Evolutionary conservation across 2,888 invertebrate genomes (phyloP), one percentile per base, ranked within the genome.

Genomic region (Ypsolopha scabrella): DNA sequence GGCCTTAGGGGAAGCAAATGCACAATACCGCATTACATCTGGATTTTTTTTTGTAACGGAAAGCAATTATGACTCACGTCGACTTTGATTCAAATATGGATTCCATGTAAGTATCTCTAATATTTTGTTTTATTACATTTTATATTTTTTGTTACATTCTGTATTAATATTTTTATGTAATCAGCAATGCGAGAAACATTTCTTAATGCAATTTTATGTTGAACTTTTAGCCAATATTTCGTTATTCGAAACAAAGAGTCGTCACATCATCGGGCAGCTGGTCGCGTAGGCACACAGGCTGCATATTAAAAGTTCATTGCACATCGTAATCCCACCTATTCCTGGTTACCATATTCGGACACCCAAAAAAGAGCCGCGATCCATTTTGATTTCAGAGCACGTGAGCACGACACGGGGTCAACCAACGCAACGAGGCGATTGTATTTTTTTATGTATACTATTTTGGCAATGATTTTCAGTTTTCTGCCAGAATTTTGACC

Each of bases 401-500:
- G 53, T 47, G 48, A n/a, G 10, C 11, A 24, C 36, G 34, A 10
- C 38, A 38, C 24, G 43, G 9, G 43, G 43, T 46, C 46, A 51
- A 47, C 14, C 48, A 41, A 51, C 46, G 51, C 48, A 10, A 33
- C 41, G 41, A 38, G n/a, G 33, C 38, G 14, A n/a, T 34, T 11
- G 13, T 13, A 34, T 6, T 34, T 43, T 39, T 49, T 44, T 9
- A 49, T 43, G 37, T 53, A 52, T 48, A 48, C 52, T 14, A 46
- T 38, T 43, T 13, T 3, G 35, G 7, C 49, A 14, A 43, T 7
- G 48, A 37, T 68, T 68, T 68, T 67, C 62, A 61, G 68, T 70
- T 78, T 71, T 73, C 68, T 71, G 72, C 65, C 75, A 74, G 70
- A 82, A 80, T 80, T 86, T 86, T 75, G 85, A 82, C 70, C 72